A percentile compares a stretch with the other conserved stretches of the same genome.
These are phyloP conservation scores for Spilogale gracilis DNA, from an alignment of 2,113 vertebrate species.

Conservation along the genomic window DNA sequence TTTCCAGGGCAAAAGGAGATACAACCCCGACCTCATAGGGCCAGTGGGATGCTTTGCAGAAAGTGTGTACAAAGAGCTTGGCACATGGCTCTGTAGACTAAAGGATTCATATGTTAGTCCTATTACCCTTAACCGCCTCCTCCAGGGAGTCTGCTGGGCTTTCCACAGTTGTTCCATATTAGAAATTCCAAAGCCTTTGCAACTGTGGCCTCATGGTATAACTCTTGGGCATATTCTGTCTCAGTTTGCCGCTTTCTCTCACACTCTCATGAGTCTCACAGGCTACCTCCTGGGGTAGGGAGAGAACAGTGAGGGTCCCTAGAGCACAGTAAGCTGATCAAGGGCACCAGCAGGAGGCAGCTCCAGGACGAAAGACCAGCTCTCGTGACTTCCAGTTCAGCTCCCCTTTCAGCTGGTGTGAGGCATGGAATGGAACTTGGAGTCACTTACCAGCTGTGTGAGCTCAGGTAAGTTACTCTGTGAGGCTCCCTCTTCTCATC, in stretches of 20 bases:
- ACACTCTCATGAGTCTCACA: neutral
- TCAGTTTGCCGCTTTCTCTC: neutral
- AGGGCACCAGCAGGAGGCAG: neutral
- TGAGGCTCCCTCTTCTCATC: neutral
- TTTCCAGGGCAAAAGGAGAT: neutral
- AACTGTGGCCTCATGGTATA: neutral
- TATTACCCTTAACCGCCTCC: neutral
- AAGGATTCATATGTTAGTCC: neutral
- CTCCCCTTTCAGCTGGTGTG: neutral
- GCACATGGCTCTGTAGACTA: neutral
- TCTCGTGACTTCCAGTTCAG: neutral
- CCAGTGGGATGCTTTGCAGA: neutral
- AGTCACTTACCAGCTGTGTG: neutral
- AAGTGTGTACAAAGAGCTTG: neutral
- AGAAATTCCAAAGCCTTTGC: neutral
- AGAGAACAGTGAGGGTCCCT: neutral
- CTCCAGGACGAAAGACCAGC: neutral
- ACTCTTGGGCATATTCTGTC: neutral
- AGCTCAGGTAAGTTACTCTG: neutral
- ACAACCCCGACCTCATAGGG: neutral
- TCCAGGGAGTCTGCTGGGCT: constrained; percentile 37
- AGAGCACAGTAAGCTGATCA: neutral
- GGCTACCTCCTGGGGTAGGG: neutral
- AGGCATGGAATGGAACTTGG: neutral
- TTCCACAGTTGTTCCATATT: neutral